phyloP scores from a whole-genome alignment of 2,888 invertebrate genomes.

The Paralinhomoeus sp. region DNA sequence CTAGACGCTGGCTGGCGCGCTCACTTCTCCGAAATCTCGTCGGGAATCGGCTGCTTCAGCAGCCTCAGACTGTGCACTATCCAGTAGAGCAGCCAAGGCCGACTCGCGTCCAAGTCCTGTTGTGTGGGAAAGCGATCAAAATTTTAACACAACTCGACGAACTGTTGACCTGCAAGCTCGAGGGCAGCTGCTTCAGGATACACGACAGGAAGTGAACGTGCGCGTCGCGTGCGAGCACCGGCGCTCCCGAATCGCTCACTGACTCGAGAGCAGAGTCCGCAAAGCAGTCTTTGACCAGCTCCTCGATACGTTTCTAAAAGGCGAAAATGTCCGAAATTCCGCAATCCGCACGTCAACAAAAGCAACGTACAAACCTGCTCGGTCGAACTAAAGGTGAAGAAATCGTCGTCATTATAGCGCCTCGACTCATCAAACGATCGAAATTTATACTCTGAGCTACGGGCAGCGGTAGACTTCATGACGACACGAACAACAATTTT shows the following conservation, averaged over 20 bases:
- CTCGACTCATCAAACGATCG: too few relatives aligned
- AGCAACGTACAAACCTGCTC: neutral
- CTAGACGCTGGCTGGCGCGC: neutral
- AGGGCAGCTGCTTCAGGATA: neutral
- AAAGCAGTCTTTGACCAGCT: neutral
- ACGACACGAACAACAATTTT: too few relatives aligned
- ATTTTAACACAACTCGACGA: too few relatives aligned
- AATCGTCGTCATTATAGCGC: conserved; percentile 1
- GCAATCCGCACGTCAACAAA: neutral
- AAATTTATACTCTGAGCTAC: too few relatives aligned
- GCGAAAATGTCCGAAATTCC: too few relatives aligned
- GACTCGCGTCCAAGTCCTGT: conserved; percentile 65
- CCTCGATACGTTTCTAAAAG: conserved; percentile 1
- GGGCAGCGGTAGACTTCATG: too few relatives aligned
- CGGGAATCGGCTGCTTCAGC: conserved; percentile 41
- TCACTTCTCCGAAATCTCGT: conserved; percentile 20
- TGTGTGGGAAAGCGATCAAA: too few relatives aligned
- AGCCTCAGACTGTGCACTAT: conserved; percentile 67
- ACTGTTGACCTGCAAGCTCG: neutral
- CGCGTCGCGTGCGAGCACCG: neutral
- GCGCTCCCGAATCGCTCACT: neutral
- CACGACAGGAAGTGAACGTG: conserved; percentile 1
- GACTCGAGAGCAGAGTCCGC: neutral
- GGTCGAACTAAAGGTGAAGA: conserved; percentile 2
- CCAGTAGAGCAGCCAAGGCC: conserved; percentile 95